Percentiles rank a stretch among this genome's conserved stretches.
Evolutionary conservation across 2,113 vertebrate genomes (phyloP).

Genomic region (Myrmecobius fasciatus): DNA sequence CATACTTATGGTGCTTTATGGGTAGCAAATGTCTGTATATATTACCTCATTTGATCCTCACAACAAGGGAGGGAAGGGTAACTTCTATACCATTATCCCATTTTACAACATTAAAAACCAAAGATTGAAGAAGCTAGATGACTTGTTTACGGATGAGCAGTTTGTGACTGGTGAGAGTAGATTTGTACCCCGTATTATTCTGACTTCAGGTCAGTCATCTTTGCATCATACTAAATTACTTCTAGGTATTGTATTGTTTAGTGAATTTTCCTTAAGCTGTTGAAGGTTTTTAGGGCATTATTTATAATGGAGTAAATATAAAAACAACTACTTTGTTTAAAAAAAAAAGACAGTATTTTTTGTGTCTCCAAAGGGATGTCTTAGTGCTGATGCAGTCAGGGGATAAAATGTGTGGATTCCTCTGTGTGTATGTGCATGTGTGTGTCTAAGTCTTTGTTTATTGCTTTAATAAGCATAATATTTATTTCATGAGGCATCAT

Average conservation of each 20-base stretch:
- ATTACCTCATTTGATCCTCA: neutral
- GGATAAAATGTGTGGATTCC: conserved; percentile 32
- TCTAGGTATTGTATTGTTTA: neutral
- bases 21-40: neutral
- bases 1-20: neutral
- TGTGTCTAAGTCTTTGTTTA: conserved; percentile 40
- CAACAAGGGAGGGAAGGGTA: neutral
- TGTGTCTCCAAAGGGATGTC: neutral
- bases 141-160: neutral
- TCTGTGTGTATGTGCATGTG: neutral
- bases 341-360: neutral
- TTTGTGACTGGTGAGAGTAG: neutral
- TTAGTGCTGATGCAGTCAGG: conserved; percentile 45
- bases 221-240: neutral
- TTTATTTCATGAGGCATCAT: conserved; percentile 67
- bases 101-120: neutral
- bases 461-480: conserved; percentile 62
- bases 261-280: neutral
- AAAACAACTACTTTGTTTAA: conserved; percentile 7
- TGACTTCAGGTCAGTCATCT: neutral
- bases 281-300: neutral
- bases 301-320: neutral
- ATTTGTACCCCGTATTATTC: neutral
- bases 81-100: neutral
- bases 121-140: neutral